These are phyloP conservation scores for Sebastes oblongus DNA, from an alignment of 2,797 vertebrate species.

Conservation along the genomic window DNA sequence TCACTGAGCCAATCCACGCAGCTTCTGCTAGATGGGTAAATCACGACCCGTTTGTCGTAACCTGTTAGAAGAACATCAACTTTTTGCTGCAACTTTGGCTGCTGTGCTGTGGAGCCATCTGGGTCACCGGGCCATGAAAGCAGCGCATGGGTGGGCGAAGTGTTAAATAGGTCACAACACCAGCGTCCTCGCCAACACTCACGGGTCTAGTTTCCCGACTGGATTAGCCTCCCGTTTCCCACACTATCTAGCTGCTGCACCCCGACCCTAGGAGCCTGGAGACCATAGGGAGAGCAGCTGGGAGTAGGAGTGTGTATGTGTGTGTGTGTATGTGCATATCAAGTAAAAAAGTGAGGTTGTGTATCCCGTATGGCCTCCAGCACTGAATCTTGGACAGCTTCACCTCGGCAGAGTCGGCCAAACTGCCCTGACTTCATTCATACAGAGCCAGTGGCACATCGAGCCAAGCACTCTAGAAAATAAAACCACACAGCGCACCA, in stretches of 20 bases:
- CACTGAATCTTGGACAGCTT: conserved; percentile 60
- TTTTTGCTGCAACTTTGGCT: conserved; percentile 16
- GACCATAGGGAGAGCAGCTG: conserved; percentile 17
- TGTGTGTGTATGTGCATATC: conserved; percentile 8
- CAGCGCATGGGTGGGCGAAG: conserved; percentile 3
- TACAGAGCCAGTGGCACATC: conserved; percentile 47
- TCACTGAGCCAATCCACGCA: conserved; percentile 38
- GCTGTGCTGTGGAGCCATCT: conserved; percentile 27
- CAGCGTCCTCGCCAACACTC: conserved; percentile 20
- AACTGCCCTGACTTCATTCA: conserved; percentile 63
- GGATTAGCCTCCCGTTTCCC: conserved; percentile 40
- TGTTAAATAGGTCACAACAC: conserved; percentile 63
- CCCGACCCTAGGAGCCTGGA: conserved; percentile 26
- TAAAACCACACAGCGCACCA: conserved; percentile 18
- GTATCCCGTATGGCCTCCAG: conserved; percentile 36
- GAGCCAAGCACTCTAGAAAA: conserved; percentile 58
- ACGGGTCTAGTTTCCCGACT: conserved; percentile 33
- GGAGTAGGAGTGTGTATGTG: conserved; percentile 4
- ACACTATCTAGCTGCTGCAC: conserved; percentile 40
- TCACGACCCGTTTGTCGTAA: neutral
- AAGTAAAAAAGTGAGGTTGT: conserved; percentile 40
- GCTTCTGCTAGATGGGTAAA: conserved; percentile 6
- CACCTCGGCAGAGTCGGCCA: conserved; percentile 43
- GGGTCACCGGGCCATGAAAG: conserved; percentile 40
- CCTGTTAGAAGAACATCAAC: neutral